phyloP scores from a whole-genome alignment of 1,140 invertebrate species.

The Teleopsis dalmanni region DNA sequence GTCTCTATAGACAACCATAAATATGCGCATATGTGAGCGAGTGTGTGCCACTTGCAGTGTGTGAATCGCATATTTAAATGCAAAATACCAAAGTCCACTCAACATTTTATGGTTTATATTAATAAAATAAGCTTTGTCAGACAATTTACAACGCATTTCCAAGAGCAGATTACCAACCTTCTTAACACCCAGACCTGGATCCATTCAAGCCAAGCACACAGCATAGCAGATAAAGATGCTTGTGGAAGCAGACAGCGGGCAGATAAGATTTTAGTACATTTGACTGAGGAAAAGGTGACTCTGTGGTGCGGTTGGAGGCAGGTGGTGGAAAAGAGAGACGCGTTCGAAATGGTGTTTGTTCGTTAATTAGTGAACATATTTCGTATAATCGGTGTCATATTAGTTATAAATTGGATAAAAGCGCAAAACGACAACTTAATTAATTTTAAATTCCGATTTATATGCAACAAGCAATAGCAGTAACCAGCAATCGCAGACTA shows the following conservation, averaged over 20 bases:
- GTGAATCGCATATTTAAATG: neutral
- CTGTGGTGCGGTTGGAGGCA: neutral
- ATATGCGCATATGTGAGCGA: neutral
- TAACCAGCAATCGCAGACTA: no score
- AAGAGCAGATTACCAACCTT: conserved; percentile 39
- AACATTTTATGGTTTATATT: conserved; percentile 41
- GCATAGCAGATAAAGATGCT: no score
- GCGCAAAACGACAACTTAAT: conserved; percentile 44
- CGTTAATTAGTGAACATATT: conserved; percentile 45
- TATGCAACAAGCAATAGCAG: no score
- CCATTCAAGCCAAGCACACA: no score
- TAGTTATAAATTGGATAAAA: conserved; percentile 46
- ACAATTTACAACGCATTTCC: conserved; percentile 44
- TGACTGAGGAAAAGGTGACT: no score
- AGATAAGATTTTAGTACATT: no score
- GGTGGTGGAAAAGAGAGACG: neutral
- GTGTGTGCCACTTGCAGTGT: neutral
- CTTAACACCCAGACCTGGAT: no score
- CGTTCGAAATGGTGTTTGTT: conserved; percentile 34
- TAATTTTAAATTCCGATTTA: conserved; percentile 44
- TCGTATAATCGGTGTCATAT: conserved; percentile 45
- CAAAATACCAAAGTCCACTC: conserved; percentile 12
- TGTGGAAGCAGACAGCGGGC: no score
- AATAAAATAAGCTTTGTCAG: conserved; percentile 45
- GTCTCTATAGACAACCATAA: conserved; percentile 19